phyloP scores from a whole-genome alignment of 2,888 invertebrate species.

The Synergus laeviventris region DNA sequence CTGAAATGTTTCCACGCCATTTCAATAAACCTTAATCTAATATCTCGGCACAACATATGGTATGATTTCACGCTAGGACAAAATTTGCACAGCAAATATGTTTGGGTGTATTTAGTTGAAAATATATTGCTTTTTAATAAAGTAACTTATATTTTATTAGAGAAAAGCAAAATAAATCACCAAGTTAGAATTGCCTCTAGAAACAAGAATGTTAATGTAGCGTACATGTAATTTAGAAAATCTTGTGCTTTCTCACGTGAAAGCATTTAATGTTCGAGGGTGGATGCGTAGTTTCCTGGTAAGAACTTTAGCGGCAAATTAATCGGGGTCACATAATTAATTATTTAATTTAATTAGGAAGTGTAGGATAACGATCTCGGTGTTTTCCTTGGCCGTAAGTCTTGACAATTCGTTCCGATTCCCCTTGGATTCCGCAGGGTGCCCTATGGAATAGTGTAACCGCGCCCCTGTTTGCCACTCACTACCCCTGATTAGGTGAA shows the following conservation, averaged over 20 bases:
- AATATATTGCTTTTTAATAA: background rate
- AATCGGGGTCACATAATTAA: conserved; percentile 17
- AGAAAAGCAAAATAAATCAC: background rate
- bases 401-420: conserved; percentile 57
- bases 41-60: background rate
- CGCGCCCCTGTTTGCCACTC: conserved; percentile 76
- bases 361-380: conserved; percentile 31
- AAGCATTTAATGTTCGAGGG: background rate
- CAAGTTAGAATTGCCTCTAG: background rate
- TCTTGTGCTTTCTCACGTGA: background rate
- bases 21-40: conserved; percentile 50
- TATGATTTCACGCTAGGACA: too few species aligned
- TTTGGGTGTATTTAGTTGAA: background rate
- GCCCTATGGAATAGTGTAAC: conserved; percentile 63
- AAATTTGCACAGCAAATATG: background rate
- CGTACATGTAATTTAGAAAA: conserved; percentile 2
- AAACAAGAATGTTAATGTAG: background rate
- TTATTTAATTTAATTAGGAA: conserved; percentile 35
- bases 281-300: background rate
- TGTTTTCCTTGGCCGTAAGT: conserved; percentile 42
- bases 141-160: background rate
- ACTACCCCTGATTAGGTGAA: conserved; percentile 76
- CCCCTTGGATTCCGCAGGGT: conserved; percentile 65
- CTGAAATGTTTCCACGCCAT: conserved; percentile 45
- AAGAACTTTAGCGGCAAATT: background rate